Evolutionary conservation across 2,888 invertebrate genomes (phyloP).

Genomic region (Ferdinandea cuprea): DNA sequence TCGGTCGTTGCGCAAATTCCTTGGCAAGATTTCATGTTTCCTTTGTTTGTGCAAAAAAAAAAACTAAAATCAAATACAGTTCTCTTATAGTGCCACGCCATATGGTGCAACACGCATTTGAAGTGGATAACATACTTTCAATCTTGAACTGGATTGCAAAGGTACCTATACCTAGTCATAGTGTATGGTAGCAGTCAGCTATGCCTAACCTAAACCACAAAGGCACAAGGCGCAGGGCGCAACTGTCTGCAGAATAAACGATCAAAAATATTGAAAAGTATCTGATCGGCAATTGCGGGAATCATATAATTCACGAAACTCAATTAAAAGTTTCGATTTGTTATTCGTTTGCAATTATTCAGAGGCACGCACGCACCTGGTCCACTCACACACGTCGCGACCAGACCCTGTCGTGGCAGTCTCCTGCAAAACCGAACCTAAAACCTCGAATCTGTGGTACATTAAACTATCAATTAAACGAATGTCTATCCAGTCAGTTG

Average conservation of each 20-base stretch:
- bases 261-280: constrained; percentile 65
- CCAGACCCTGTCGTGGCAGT: background rate
- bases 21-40: constrained; percentile 44
- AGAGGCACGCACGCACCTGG: constrained; percentile 73
- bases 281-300: constrained; percentile 71
- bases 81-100: constrained; percentile 42
- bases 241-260: constrained; percentile 16
- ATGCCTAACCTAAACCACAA: no score
- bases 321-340: constrained; percentile 75
- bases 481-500: constrained; percentile 64
- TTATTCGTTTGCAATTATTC: constrained; percentile 73
- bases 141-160: constrained; percentile 51
- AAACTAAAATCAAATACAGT: constrained; percentile 2
- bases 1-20: constrained; percentile 69
- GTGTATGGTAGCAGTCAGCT: background rate
- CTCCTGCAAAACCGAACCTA: background rate
- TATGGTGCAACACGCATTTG: constrained; percentile 73
- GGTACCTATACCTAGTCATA: background rate
- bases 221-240: constrained; percentile 16
- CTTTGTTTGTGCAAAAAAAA: constrained; percentile 48
- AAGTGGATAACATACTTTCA: constrained; percentile 73
- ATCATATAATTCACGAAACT: constrained; percentile 74
- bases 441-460: constrained; percentile 53
- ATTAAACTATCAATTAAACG: constrained; percentile 74
- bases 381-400: background rate